phyloP scores from a whole-genome alignment of 2,888 invertebrate genomes.

The Epicampocera succincta region DNA sequence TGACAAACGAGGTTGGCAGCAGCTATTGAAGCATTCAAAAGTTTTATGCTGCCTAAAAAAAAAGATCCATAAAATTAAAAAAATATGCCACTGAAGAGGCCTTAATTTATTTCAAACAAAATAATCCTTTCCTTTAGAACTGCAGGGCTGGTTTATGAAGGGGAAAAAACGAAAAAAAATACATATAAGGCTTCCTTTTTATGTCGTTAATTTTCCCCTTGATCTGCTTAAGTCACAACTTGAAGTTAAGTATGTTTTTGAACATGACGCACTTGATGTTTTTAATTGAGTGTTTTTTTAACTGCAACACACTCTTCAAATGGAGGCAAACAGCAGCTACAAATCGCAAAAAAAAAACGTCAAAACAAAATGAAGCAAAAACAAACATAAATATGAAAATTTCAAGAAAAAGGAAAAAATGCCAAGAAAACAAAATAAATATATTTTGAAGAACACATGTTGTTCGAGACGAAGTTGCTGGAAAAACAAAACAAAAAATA shows the following conservation, averaged over 20 bases:
- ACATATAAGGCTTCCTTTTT: slow-evolving; percentile 63
- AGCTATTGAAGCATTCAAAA: no score
- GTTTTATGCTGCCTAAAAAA: no score
- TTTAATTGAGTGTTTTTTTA: slow-evolving; percentile 70
- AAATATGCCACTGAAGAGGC: no score
- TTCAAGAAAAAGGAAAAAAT: slow-evolving; percentile 40
- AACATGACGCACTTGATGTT: slow-evolving; percentile 70
- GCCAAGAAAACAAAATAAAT: slow-evolving; percentile 38
- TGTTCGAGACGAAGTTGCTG: slow-evolving; percentile 15
- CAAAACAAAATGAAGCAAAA: slow-evolving; percentile 53
- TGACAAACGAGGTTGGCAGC: no score
- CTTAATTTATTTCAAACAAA: no score
- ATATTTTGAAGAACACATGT: slow-evolving; percentile 56
- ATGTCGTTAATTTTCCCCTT: slow-evolving; percentile 70
- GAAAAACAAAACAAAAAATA: background rate
- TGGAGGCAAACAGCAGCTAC: slow-evolving; percentile 34
- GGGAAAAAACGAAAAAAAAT: slow-evolving; percentile 5
- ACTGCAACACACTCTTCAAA: slow-evolving; percentile 65
- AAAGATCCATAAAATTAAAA: no score
- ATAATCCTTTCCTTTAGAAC: no score
- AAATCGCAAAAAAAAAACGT: slow-evolving; percentile 9
- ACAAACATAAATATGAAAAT: slow-evolving; percentile 44
- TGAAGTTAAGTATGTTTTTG: slow-evolving; percentile 69
- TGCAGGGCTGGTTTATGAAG: background rate
- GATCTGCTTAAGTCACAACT: slow-evolving; percentile 70